Conservation (phyloP, 2,113 vertebrate genomes). For the Bucco capensis region DNA sequence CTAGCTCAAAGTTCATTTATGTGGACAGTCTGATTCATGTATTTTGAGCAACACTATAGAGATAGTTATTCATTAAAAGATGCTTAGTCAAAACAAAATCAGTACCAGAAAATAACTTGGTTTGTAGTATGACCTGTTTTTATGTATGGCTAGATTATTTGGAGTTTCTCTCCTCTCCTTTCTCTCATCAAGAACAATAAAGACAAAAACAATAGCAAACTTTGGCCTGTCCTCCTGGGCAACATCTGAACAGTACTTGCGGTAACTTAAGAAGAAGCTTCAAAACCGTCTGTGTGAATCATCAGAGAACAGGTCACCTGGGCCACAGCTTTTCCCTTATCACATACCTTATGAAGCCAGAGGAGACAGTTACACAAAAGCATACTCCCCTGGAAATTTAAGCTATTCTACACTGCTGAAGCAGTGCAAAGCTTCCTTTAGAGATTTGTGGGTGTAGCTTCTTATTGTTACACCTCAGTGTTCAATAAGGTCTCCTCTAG, state of each 20-base stretch:
- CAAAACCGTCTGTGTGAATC: background rate
- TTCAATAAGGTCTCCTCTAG: conserved; percentile 16
- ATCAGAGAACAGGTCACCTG: background rate
- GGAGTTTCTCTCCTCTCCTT: background rate
- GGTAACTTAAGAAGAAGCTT: background rate
- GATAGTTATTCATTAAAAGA: background rate
- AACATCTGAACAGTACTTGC: background rate
- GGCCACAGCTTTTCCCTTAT: background rate
- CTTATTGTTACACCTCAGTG: background rate
- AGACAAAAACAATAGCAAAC: background rate
- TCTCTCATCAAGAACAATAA: background rate
- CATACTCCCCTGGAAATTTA: conserved; percentile 2
- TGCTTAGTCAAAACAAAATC: background rate
- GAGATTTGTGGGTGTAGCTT: conserved; percentile 10
- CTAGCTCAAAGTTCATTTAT: background rate
- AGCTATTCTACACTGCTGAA: conserved; percentile 20
- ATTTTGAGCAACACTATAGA: background rate
- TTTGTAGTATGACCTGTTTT: background rate
- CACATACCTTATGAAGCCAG: background rate
- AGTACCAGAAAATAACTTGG: background rate
- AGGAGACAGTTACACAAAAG: conserved; percentile 1
- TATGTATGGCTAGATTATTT: background rate
- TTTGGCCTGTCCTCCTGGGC: background rate
- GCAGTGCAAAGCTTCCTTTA: conserved; percentile 27
- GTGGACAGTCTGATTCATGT: background rate